Conservation (phyloP, 2,888 invertebrate genomes). For the Eumerus sabulonum region DNA sequence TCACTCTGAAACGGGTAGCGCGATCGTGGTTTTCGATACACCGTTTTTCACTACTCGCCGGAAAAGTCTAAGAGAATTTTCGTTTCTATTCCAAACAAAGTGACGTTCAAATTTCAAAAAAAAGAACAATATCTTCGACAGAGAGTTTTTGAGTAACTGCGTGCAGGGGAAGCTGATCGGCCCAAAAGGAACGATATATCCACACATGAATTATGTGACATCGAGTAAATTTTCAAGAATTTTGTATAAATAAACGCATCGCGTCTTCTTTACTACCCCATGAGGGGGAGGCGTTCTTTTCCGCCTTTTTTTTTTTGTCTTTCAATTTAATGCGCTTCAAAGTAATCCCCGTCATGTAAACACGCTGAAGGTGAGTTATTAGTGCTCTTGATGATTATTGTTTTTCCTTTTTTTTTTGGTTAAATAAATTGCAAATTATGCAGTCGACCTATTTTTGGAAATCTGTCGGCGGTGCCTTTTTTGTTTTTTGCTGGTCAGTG, state of each 20-base stretch:
- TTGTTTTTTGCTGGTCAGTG: conserved; percentile 6
- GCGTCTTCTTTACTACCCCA: not conserved
- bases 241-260: conserved; percentile 41
- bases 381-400: not conserved
- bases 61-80: too few species aligned
- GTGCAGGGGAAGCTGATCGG: too few species aligned
- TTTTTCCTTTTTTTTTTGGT: not conserved
- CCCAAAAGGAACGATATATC: not conserved
- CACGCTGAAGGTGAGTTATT: conserved; percentile 55
- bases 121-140: too few species aligned
- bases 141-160: too few species aligned
- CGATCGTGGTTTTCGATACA: too few species aligned
- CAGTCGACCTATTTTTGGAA: conserved; percentile 60
- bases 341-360: conserved; percentile 13
- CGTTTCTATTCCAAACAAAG: not conserved
- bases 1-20: too few species aligned
- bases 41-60: too few species aligned
- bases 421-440: conserved; percentile 46
- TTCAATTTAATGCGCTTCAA: not conserved
- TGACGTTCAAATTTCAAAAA: conserved; percentile 13
- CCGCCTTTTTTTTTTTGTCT: too few species aligned
- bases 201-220: conserved; percentile 33
- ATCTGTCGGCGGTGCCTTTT: not conserved
- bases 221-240: conserved; percentile 48
- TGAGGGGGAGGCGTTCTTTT: conserved; percentile 14